These are phyloP conservation scores for Oedothorax gibbosus DNA, from an alignment of 1,140 invertebrate genomes.

Conservation along the genomic window DNA sequence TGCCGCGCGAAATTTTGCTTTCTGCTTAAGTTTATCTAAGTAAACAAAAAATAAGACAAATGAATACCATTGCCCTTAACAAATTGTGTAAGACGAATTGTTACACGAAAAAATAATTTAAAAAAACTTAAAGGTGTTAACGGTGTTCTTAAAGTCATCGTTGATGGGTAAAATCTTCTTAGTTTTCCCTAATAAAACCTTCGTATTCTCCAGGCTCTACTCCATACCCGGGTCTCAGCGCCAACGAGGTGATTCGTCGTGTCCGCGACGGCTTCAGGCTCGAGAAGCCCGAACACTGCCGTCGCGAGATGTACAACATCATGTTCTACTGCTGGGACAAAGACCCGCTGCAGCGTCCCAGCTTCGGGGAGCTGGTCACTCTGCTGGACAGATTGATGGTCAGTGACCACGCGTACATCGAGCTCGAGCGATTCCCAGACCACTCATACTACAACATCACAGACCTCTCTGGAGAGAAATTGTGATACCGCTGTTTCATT, in stretches of 20 bases:
- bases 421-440: slow-evolving; percentile 91
- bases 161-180: too few relatives aligned
- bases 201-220: slow-evolving; percentile 81
- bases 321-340: slow-evolving; percentile 86
- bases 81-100: too few relatives aligned
- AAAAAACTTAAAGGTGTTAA: too few relatives aligned
- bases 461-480: slow-evolving; percentile 79
- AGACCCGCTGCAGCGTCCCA: slow-evolving; percentile 83
- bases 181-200: too few relatives aligned
- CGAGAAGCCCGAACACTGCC: slow-evolving; percentile 75
- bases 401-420: slow-evolving; percentile 92
- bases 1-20: too few relatives aligned
- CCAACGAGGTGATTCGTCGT: slow-evolving; percentile 75
- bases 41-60: too few relatives aligned
- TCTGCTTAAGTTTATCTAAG: too few relatives aligned
- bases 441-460: slow-evolving; percentile 92
- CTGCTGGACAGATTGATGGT: slow-evolving; percentile 84
- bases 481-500: slow-evolving; percentile 57
- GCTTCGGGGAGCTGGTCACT: slow-evolving; percentile 73
- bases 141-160: too few relatives aligned
- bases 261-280: slow-evolving; percentile 78
- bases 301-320: slow-evolving; percentile 61
- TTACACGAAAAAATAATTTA: too few relatives aligned
- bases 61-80: too few relatives aligned
- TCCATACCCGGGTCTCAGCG: slow-evolving; percentile 77